These are phyloP conservation scores for Drosophila gunungcola DNA, from an alignment of 1,140 invertebrate species.

Conservation along the genomic window DNA sequence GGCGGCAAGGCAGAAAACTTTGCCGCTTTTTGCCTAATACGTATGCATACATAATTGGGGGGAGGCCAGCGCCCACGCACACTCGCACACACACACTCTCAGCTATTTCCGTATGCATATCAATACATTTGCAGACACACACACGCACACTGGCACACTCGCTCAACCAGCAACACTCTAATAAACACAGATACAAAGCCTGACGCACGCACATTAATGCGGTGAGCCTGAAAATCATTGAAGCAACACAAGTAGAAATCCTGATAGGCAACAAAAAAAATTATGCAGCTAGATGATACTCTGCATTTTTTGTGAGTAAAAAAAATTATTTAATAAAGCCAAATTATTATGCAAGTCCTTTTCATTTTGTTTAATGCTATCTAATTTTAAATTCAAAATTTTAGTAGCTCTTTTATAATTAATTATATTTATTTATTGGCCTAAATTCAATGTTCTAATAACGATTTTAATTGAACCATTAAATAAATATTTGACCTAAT, in stretches of 20 bases:
- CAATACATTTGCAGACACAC: slow-evolving; percentile 27
- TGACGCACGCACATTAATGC: slow-evolving; percentile 65
- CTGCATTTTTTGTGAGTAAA: not conserved
- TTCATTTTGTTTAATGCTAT: no score
- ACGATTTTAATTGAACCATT: no score
- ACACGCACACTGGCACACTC: slow-evolving; percentile 3
- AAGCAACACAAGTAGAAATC: slow-evolving; percentile 57
- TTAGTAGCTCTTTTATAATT: no score
- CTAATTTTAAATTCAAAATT: no score
- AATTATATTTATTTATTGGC: no score
- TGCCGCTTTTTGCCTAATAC: slow-evolving; percentile 66
- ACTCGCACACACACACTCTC: not conserved
- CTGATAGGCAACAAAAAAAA: not conserved
- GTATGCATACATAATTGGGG: slow-evolving; percentile 74
- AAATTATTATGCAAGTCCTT: not conserved
- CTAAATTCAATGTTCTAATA: no score
- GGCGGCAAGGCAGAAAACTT: slow-evolving; percentile 50
- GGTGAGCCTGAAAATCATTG: slow-evolving; percentile 76
- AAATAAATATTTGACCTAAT: no score
- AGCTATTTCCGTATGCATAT: slow-evolving; percentile 55
- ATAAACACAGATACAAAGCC: slow-evolving; percentile 64
- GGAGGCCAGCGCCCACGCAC: slow-evolving; percentile 26
- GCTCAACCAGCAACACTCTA: slow-evolving; percentile 45
- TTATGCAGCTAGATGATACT: not conserved
- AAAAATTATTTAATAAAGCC: not conserved